phyloP scores from a whole-genome alignment of 2,888 invertebrate species.

The Chrysopilus asiliformis region DNA sequence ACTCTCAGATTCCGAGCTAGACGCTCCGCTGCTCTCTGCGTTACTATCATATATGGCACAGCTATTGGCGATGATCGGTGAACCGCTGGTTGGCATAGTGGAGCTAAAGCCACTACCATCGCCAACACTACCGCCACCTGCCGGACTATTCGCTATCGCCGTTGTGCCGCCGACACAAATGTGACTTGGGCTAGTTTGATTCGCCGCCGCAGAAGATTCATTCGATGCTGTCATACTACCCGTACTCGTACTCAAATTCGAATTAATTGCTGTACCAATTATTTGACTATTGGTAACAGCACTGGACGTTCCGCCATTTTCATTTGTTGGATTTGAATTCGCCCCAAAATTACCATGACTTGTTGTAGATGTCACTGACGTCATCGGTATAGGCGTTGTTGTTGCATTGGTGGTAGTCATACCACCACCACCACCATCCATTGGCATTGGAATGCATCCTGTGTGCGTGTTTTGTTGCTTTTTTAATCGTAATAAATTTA shows the following conservation, averaged over 20 bases:
- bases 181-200: not conserved
- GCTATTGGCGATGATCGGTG: not conserved
- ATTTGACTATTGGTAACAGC: not conserved
- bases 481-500: slow-evolving; percentile 43
- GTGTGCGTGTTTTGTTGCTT: slow-evolving; percentile 19
- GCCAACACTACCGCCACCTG: not conserved
- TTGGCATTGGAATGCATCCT: not conserved
- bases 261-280: not conserved
- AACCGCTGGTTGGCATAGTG: not conserved
- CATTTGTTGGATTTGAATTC: not conserved
- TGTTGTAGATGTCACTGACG: slow-evolving; percentile 7
- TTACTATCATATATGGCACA: slow-evolving; percentile 32
- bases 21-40: slow-evolving; percentile 33
- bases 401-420: not conserved
- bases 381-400: too few species aligned
- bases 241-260: not conserved
- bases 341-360: not conserved
- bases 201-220: not conserved
- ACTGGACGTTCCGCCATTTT: not conserved
- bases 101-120: not conserved
- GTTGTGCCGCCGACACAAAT: not conserved
- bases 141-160: not conserved
- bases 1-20: slow-evolving; percentile 31
- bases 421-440: not conserved
- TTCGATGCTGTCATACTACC: not conserved